These are phyloP conservation scores for Dasypogon diadema DNA, from an alignment of 2,888 invertebrate genomes.

Conservation along the genomic window DNA sequence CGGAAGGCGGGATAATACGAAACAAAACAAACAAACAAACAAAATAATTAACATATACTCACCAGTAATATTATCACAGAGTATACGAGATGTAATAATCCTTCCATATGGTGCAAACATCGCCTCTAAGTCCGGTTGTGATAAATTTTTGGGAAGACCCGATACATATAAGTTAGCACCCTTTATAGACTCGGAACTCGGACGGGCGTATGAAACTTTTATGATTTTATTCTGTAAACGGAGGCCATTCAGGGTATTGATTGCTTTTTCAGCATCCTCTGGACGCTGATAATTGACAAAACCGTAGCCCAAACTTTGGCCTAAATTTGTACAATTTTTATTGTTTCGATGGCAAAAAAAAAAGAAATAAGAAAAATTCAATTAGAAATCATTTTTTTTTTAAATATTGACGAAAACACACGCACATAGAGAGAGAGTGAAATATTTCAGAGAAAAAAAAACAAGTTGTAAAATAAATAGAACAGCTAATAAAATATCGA, in stretches of 20 bases:
- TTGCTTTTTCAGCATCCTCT: slow-evolving; percentile 98
- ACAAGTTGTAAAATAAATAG: neutral
- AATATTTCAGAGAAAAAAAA: neutral
- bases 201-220: slow-evolving; percentile 97
- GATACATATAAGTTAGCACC: slow-evolving; percentile 98
- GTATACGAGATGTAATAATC: slow-evolving; percentile 96
- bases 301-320: slow-evolving; percentile 99
- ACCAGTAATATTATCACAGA: slow-evolving; percentile 86
- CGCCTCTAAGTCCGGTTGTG: slow-evolving; percentile 93
- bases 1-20: neutral
- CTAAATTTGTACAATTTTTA: slow-evolving; percentile 64
- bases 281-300: slow-evolving; percentile 99
- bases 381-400: neutral
- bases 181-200: slow-evolving; percentile 98
- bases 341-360: neutral
- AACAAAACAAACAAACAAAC: slow-evolving; percentile 21
- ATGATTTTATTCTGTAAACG: slow-evolving; percentile 99
- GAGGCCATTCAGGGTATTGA: slow-evolving; percentile 97
- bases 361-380: neutral
- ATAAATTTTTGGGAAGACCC: slow-evolving; percentile 97
- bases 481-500: slow-evolving; percentile 32
- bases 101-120: slow-evolving; percentile 95
- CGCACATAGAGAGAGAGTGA: neutral
- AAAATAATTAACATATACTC: slow-evolving; percentile 57
- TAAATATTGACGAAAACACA: slow-evolving; percentile 2